Conservation (phyloP, 2,888 invertebrate species). For the Acrobasis consociella region DNA sequence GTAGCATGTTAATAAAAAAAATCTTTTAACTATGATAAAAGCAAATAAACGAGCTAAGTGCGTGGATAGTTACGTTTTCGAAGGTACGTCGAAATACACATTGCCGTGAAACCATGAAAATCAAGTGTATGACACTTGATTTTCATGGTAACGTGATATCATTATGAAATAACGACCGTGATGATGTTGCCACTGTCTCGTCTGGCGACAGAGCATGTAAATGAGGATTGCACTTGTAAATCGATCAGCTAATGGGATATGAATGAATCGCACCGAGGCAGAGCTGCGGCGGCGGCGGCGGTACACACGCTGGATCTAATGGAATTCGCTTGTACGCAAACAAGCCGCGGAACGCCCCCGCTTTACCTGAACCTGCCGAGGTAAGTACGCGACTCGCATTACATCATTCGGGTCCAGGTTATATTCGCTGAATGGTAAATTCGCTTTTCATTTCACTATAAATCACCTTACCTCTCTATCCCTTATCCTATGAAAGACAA, state of each 20-base stretch:
- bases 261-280: slow-evolving; percentile 69
- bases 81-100: background rate
- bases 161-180: background rate
- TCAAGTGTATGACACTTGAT: no score
- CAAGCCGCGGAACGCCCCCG: slow-evolving; percentile 69
- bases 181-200: slow-evolving; percentile 8
- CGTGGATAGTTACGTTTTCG: no score
- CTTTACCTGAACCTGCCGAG: slow-evolving; percentile 51
- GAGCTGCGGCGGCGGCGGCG: slow-evolving; percentile 66
- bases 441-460: slow-evolving; percentile 34
- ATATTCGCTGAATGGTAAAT: slow-evolving; percentile 33
- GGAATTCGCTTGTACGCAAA: slow-evolving; percentile 82
- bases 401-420: slow-evolving; percentile 38
- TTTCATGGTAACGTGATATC: background rate
- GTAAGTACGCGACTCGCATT: slow-evolving; percentile 51
- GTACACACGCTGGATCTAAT: slow-evolving; percentile 77
- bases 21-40: no score
- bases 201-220: slow-evolving; percentile 42
- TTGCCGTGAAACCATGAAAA: background rate
- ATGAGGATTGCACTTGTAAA: slow-evolving; percentile 71
- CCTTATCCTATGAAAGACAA: slow-evolving; percentile 27
- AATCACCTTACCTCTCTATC: slow-evolving; percentile 30
- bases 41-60: no score
- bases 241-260: slow-evolving; percentile 81
- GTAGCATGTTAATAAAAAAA: no score